Percentiles rank a stretch among this genome's conserved stretches.
phyloP scores from a whole-genome alignment of 2,888 invertebrate genomes.

The Hyppa rectilinea region DNA sequence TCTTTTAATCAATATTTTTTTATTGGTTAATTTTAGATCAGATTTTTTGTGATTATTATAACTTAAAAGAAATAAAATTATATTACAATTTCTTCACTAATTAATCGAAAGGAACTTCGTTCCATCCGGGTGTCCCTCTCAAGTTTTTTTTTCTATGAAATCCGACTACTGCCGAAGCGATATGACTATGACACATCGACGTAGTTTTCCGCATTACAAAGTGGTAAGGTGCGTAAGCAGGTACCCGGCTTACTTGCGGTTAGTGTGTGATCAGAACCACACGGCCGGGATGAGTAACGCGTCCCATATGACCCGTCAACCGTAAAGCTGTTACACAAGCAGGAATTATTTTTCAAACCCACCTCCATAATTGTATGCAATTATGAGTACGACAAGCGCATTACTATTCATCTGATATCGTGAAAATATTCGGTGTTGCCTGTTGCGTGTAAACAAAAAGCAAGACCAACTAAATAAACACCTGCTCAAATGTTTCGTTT shows the following conservation, averaged over 20 bases:
- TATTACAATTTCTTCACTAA: too few species aligned
- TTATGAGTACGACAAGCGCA: constrained; percentile 41
- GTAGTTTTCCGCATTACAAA: constrained; percentile 72
- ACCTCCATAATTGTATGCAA: constrained; percentile 52
- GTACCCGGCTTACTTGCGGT: constrained; percentile 53
- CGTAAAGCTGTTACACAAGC: constrained; percentile 74
- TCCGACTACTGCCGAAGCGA: constrained; percentile 33
- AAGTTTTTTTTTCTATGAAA: too few species aligned
- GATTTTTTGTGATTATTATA: too few species aligned
- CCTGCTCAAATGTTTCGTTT: constrained; percentile 70
- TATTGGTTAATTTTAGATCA: too few species aligned
- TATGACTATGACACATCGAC: constrained; percentile 61
- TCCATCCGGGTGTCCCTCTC: too few species aligned
- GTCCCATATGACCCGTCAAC: constrained; percentile 71
- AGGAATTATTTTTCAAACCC: constrained; percentile 58
- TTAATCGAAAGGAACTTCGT: too few species aligned
- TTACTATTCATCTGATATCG: constrained; percentile 56
- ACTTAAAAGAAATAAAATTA: too few species aligned
- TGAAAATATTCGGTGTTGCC: constrained; percentile 51
- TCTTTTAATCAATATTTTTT: too few species aligned
- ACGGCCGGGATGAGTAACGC: constrained; percentile 73
- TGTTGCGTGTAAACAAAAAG: constrained; percentile 52
- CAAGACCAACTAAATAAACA: constrained; percentile 58
- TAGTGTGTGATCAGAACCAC: constrained; percentile 45
- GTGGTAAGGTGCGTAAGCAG: constrained; percentile 53